Evolutionary conservation across 2,797 vertebrate genomes (phyloP).

Genomic region (Sitta carolinensis): DNA sequence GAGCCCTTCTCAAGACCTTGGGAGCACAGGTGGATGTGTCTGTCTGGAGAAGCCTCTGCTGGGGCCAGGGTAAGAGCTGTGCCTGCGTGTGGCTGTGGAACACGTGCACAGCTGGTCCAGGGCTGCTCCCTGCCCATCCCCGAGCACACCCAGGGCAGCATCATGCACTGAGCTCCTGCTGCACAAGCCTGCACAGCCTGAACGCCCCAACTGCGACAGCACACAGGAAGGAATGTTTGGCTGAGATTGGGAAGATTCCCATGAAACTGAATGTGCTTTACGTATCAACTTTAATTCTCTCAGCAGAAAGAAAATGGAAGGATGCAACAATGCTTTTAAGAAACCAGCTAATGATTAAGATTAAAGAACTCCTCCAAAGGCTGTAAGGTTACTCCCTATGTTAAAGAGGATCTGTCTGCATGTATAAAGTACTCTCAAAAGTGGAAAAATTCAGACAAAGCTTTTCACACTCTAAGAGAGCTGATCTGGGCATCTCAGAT

Average conservation of each 20-base stretch:
- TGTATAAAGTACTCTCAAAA: not conserved
- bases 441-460: not conserved
- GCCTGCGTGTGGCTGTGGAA: accelerated
- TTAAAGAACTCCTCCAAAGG: not conserved
- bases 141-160: accelerated
- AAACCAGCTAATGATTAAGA: not conserved
- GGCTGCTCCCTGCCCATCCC: not conserved
- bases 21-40: not conserved
- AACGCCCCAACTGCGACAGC: not conserved
- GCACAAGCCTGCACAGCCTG: not conserved
- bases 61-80: not conserved
- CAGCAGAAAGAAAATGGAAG: not conserved
- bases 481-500: not conserved
- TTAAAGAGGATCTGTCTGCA: not conserved
- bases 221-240: accelerated
- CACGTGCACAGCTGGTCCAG: no score
- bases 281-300: not conserved
- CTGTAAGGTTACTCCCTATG: not conserved
- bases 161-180: not conserved
- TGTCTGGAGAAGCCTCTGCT: not conserved
- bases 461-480: not conserved
- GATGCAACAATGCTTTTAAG: not conserved
- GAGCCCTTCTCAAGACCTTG: not conserved
- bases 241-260: not conserved
- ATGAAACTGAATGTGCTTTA: not conserved